Conservation (phyloP, 2,113 vertebrate genomes). For the Perccottus glenii region DNA sequence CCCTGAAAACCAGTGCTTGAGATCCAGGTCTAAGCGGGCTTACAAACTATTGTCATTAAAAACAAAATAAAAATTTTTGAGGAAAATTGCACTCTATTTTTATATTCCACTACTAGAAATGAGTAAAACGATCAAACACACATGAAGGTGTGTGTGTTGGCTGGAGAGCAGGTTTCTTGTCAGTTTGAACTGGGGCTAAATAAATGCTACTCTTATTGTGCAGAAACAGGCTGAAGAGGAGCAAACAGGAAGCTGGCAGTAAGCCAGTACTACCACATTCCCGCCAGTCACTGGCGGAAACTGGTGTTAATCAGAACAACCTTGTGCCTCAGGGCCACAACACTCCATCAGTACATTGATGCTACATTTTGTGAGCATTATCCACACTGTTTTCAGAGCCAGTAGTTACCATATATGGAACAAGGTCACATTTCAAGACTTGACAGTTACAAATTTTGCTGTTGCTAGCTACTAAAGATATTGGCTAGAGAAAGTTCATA, state of each 20-base stretch:
- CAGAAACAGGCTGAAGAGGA: background rate
- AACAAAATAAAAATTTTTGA: too few relatives aligned
- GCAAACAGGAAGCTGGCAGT: conserved; percentile 15
- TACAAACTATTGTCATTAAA: too few relatives aligned
- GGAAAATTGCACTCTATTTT: too few relatives aligned
- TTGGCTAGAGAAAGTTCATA: too few relatives aligned
- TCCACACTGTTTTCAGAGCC: background rate
- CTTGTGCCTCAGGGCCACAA: conserved; percentile 3
- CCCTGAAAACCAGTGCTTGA: too few relatives aligned
- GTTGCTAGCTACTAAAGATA: too few relatives aligned
- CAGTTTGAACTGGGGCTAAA: background rate
- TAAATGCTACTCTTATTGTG: background rate
- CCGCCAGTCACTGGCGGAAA: conserved; percentile 4
- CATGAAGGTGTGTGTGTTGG: background rate
- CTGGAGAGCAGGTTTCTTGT: background rate
- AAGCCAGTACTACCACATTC: conserved; percentile 36
- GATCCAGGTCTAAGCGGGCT: too few relatives aligned
- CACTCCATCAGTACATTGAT: background rate
- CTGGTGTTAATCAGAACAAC: conserved; percentile 12
- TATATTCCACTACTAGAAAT: too few relatives aligned
- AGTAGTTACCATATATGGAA: too few relatives aligned
- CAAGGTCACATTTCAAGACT: too few relatives aligned
- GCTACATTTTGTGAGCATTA: background rate
- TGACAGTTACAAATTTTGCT: too few relatives aligned
- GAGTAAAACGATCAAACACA: background rate